Evolutionary conservation across 2,888 invertebrate genomes (phyloP).

Genomic region (Caenorhabditis parvicauda): DNA sequence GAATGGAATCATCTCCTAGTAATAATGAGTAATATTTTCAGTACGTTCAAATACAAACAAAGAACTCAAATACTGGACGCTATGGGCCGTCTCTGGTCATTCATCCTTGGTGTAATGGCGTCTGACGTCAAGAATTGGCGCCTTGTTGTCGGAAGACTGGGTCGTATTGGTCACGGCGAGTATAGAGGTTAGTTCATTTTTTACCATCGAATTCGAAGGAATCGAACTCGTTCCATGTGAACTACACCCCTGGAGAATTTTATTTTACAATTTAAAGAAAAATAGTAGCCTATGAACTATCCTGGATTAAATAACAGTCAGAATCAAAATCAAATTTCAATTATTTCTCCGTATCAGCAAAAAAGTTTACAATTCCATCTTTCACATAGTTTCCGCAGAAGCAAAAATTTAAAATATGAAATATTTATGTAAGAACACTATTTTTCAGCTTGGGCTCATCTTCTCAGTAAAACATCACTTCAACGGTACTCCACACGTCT

Average conservation of each 20-base stretch:
- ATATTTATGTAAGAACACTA: no score
- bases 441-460: constrained; percentile 53
- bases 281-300: no score
- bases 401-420: no score
- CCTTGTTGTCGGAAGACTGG: constrained; percentile 90
- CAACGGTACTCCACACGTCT: constrained; percentile 36
- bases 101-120: constrained; percentile 74
- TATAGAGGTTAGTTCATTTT: constrained; percentile 73
- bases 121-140: constrained; percentile 78
- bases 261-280: neutral
- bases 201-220: neutral
- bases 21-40: constrained; percentile 1
- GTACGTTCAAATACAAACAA: constrained; percentile 12
- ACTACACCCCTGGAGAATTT: neutral
- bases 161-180: constrained; percentile 95
- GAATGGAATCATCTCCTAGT: no score
- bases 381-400: no score
- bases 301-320: no score
- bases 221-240: neutral
- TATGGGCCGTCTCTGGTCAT: constrained; percentile 91
- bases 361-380: no score
- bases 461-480: constrained; percentile 52
- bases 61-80: constrained; percentile 54
- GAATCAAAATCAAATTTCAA: no score
- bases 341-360: no score